Base-by-base conservation (phyloP, 2,888 invertebrate genomes). In the Rosalia funebris region DNA sequence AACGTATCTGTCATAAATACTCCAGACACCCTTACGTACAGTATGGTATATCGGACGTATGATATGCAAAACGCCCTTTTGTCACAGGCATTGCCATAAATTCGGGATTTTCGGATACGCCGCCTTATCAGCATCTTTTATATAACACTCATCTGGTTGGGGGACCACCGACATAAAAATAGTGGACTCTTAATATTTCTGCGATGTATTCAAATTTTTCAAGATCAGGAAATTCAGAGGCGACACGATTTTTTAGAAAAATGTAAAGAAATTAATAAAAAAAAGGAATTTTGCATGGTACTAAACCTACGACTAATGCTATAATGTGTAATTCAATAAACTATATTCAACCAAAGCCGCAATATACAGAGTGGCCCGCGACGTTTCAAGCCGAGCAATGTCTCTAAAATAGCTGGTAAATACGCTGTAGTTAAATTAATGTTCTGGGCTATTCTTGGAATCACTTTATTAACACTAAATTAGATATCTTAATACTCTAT, bases 11-110 rank as follows among this genome's bases (percentile, higher is more conserved):
- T 25, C 25, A 25, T 25, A 25, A 25, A 25, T 25, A 25, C 4
- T 7, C 25, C 4, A 25, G 25, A 7, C 25, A 5, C 25, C 25
- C 25, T 7, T 7, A 7, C 25, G 7, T 25, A 7, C 25, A 25
- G 7, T 7, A 7, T 25, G 25, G 25, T 25, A 25, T 7, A 62
- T 62, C 52, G 64, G 34, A 56, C 48, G 60, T 74, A 74, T 72
- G 71, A 76, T 75, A 76, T 76, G 76, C 74, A 75, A 76, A 75
- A 74, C 72, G 74, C 69, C 72, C 73, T 73, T 75, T 76, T 75
- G 76, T 75, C 75, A 73, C 67, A 73, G 67, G 71, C 71, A 71
- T 71, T 71, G 57, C 68, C 74, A 73, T 76, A 76, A 76, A 75
- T 76, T 75, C 63, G 60, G 74, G 75, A 25, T 73, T 76, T 75